A percentile compares a stretch with the other conserved stretches of the same genome.
These are phyloP conservation scores for Lytechinus variegatus DNA, from an alignment of 35 echinoderm and acorn worm species.

Conservation along the genomic window DNA sequence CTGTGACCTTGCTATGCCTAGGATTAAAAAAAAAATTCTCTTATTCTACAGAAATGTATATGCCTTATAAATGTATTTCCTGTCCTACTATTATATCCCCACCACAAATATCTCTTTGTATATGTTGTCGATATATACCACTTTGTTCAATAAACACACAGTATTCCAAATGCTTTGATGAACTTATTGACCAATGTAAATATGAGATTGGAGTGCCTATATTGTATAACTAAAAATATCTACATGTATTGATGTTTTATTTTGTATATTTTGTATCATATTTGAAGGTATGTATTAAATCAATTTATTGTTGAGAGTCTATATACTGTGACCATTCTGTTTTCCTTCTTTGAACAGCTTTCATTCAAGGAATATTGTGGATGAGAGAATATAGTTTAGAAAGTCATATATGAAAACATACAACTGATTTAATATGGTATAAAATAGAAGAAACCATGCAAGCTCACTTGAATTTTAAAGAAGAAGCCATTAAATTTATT, in stretches of 20 bases:
- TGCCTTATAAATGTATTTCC: not conserved
- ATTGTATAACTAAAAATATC: not conserved
- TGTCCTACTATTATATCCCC: not conserved
- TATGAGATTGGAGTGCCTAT: not conserved
- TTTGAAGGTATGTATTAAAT: not conserved
- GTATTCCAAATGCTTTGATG: not conserved
- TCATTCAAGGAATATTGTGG: too few relatives aligned
- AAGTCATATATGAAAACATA: too few relatives aligned
- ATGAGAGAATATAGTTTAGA: too few relatives aligned
- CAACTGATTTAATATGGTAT: too few relatives aligned
- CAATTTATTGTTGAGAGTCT: not conserved
- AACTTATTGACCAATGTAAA: not conserved
- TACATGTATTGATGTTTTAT: not conserved
- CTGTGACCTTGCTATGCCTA: too few relatives aligned
- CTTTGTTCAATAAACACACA: not conserved
- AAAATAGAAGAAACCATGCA: too few relatives aligned
- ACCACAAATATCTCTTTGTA: not conserved
- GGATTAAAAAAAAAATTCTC: too few relatives aligned
- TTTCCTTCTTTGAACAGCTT: too few relatives aligned
- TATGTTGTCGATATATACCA: not conserved
- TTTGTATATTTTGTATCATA: not conserved
- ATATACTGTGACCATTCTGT: not conserved
- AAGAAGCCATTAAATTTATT: too few relatives aligned
- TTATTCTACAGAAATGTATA: too few relatives aligned
- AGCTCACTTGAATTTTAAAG: too few relatives aligned